Evolutionary conservation across 2,113 vertebrate genomes (phyloP), one percentile per base, ranked within the genome.

Genomic region (Hepsetus odoe): DNA sequence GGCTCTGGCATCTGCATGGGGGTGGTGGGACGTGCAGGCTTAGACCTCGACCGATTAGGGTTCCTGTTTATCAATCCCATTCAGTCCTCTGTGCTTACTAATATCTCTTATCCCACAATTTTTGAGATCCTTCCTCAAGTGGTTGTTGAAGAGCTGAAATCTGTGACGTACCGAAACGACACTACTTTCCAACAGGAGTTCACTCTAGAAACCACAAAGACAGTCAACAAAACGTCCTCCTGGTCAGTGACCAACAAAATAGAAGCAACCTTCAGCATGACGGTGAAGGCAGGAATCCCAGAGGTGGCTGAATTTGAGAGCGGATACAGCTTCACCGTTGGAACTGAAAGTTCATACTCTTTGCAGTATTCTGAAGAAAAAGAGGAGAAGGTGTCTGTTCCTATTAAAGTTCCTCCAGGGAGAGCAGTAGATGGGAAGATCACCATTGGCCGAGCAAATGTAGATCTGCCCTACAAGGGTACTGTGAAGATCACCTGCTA

Each of bases 1-100:
- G 80, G 80, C 2, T 85, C 83, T 55, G 83, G 83, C n/a, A 72
- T 67, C 32, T 85, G 83, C 72, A 1, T 85, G 10, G 83, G 83
- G 32, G 24, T 85, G 12, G 0, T 0, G 1, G 80, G 83, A 56
- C 40, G 53, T 5, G 1, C 30, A 42, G 77, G 80, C 16, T 0
- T 22, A 74, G 83, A 79, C 35, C 74, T 82, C n/a, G 80, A 79
- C 53, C 0, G 4, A 0, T 44, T 84, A 12, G 80, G 76, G 0
- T 85, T 85, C 24, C 1, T 72, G 24, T 84, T 84, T 61, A 59
- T 84, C 56, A 82, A 74, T 8, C 22, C 62, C 2, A 66, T 86
- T 65, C 66, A 69, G 67, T 84, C 79, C 7, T 30, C 56, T 10
- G 28, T 51, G 0, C 4, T 86, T 18, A 82, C 22, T 0, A 9